Percentiles rank a stretch among this genome's conserved stretches.
phyloP scores from a whole-genome alignment of 1,140 invertebrate species.

The Aphidius gifuensis region DNA sequence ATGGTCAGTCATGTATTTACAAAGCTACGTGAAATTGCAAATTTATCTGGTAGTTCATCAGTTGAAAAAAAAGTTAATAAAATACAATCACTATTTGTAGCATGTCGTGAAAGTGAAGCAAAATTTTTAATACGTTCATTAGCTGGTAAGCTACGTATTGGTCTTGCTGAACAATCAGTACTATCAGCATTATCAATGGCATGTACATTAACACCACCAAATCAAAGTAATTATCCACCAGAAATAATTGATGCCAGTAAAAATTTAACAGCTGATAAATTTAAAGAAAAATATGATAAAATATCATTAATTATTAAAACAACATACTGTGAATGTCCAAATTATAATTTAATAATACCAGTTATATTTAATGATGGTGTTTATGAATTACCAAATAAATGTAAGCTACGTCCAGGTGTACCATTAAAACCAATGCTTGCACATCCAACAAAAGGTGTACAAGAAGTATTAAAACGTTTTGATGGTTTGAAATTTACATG shows the following conservation, averaged over 20 bases:
- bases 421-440: conserved; percentile 99
- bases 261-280: conserved; percentile 63
- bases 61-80: conserved; percentile 87
- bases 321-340: conserved; percentile 95
- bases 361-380: conserved; percentile 79
- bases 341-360: conserved; percentile 85
- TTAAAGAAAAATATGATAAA: conserved; percentile 81
- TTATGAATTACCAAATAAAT: conserved; percentile 74
- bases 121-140: conserved; percentile 89
- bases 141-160: conserved; percentile 92
- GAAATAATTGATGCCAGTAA: conserved; percentile 63
- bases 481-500: conserved; percentile 93
- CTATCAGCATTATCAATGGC: conserved; percentile 88
- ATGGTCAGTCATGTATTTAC: conserved; percentile 71
- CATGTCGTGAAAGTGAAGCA: conserved; percentile 87
- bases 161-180: conserved; percentile 94
- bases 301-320: conserved; percentile 82
- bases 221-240: conserved; percentile 63
- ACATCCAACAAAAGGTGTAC: conserved; percentile 91
- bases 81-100: conserved; percentile 89
- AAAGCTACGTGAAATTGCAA: conserved; percentile 87
- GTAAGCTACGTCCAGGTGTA: conserved; percentile 87
- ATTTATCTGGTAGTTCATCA: conserved; percentile 76
- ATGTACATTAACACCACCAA: conserved; percentile 68
- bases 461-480: conserved; percentile 88